A percentile compares a stretch with the other conserved stretches of the same genome.
phyloP scores from a whole-genome alignment of 2,113 vertebrate genomes.

The Macquaria australasica region DNA sequence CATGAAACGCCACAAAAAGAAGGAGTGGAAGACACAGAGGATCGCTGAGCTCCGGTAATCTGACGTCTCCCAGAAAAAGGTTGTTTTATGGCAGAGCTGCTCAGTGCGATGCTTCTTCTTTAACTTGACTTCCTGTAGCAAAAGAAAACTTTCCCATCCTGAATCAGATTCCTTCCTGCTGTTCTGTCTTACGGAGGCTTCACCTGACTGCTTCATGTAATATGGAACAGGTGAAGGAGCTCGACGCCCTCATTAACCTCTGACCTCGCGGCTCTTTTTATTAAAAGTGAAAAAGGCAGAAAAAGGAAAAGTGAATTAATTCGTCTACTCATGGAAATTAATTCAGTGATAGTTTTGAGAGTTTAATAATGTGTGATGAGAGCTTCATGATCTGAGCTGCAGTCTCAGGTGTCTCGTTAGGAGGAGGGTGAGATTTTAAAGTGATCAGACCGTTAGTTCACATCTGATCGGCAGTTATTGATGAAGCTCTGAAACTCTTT shows the following conservation, averaged over 20 bases:
- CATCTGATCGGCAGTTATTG: not conserved
- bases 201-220: slow-evolving; percentile 48
- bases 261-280: slow-evolving; percentile 40
- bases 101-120: no score
- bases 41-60: no score
- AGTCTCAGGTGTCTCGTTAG: not conserved
- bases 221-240: slow-evolving; percentile 42
- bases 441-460: not conserved
- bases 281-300: slow-evolving; percentile 32
- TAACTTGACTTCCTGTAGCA: not conserved
- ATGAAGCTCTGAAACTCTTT: no score
- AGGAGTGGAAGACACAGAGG: no score
- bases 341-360: slow-evolving; percentile 44
- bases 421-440: not conserved
- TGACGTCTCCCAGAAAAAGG: no score
- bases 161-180: no score
- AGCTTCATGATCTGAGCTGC: slow-evolving; percentile 36
- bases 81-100: no score
- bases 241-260: slow-evolving; percentile 51
- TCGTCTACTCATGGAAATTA: slow-evolving; percentile 56
- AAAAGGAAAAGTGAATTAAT: slow-evolving; percentile 49
- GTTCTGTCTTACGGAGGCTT: not conserved
- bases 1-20: no score
- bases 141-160: not conserved
- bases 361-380: slow-evolving; percentile 58